Conservation (phyloP, 2,797 vertebrate genomes). For the Xiphophorus birchmanni region DNA sequence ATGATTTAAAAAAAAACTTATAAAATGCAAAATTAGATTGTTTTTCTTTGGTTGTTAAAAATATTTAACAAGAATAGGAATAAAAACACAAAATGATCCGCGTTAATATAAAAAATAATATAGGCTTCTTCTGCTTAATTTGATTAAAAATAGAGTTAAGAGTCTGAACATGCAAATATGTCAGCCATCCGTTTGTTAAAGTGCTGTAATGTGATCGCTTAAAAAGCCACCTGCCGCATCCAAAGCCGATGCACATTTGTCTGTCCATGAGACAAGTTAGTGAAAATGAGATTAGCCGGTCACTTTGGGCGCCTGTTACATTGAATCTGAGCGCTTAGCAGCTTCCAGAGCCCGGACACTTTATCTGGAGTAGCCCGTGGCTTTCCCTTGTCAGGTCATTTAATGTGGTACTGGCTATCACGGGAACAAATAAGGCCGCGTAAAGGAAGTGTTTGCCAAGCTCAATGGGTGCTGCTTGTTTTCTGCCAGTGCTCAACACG, state of each 20-base stretch:
- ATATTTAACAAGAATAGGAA: background rate
- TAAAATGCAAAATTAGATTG: background rate
- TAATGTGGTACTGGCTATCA: constrained; percentile 69
- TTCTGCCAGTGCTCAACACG: constrained; percentile 54
- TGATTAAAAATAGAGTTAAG: background rate
- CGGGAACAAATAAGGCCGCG: constrained; percentile 64
- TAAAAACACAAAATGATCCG: background rate
- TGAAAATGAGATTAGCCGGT: constrained; percentile 79
- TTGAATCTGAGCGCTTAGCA: constrained; percentile 74
- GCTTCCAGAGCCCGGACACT: constrained; percentile 74
- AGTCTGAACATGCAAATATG: constrained; percentile 56
- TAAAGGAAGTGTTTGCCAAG: constrained; percentile 44
- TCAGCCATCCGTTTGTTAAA: constrained; percentile 57
- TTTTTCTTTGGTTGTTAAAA: background rate
- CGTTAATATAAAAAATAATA: background rate
- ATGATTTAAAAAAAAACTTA: background rate
- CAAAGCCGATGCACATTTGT: constrained; percentile 68
- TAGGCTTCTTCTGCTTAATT: background rate
- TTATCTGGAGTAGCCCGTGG: constrained; percentile 77
- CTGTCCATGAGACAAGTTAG: constrained; percentile 76
- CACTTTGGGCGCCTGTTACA: constrained; percentile 78
- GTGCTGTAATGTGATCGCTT: constrained; percentile 67
- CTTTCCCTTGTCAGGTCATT: constrained; percentile 76
- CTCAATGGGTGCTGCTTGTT: constrained; percentile 48
- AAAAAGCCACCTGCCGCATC: constrained; percentile 76